Conservation (phyloP, 1,140 invertebrate genomes). For the Euwallacea similis region DNA sequence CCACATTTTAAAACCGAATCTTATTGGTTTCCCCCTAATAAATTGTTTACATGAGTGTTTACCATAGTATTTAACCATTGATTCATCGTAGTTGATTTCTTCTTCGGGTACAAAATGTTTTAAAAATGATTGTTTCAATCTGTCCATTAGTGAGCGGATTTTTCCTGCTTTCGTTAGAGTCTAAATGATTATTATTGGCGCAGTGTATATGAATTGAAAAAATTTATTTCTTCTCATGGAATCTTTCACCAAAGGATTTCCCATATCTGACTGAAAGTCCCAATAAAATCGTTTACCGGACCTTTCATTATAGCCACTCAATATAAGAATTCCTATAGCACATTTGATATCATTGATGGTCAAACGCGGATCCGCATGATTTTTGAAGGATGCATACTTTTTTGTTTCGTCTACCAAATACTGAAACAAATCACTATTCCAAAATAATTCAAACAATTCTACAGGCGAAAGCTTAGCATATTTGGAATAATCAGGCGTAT, state of each 20-base stretch:
- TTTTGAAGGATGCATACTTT: no score
- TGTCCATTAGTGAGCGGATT: conserved; percentile 37
- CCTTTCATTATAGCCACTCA: conserved; percentile 31
- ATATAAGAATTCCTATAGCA: conserved; percentile 35
- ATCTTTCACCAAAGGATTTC: conserved; percentile 20
- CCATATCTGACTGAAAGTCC: conserved; percentile 34
- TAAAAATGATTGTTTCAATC: conserved; percentile 33
- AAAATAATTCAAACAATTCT: conserved; percentile 36
- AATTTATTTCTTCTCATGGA: conserved; percentile 34
- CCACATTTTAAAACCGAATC: no score
- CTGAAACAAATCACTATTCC: conserved; percentile 19
- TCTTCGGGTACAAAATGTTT: conserved; percentile 32
- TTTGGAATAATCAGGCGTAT: no score
- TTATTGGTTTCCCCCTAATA: no score
- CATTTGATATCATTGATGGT: conserved; percentile 37
- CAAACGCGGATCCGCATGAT: conserved; percentile 29
- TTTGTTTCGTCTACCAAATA: conserved; percentile 28
- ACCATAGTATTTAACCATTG: no score
- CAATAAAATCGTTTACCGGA: conserved; percentile 35
- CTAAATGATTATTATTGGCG: conserved; percentile 30
- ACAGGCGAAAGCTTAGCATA: no score
- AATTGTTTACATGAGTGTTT: no score
- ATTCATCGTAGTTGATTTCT: no score
- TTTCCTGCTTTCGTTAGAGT: conserved; percentile 34
- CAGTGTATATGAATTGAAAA: conserved; percentile 36